Evolutionary conservation across 2,797 vertebrate genomes (phyloP).

Genomic region (Tapera naevia): DNA sequence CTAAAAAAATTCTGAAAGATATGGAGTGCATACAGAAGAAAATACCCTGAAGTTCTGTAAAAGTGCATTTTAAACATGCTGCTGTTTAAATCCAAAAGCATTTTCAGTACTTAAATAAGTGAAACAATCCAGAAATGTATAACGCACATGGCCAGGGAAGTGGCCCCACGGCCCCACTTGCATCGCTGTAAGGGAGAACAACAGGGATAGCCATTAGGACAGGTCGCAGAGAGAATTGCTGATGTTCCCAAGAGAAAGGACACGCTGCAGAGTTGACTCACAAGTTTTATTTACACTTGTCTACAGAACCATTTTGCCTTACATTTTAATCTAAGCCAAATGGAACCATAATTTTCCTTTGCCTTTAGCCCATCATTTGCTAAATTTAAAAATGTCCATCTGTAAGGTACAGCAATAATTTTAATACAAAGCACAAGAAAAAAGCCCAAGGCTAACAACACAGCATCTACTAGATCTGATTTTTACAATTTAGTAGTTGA

Average conservation of each 20-base stretch:
- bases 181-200: not conserved
- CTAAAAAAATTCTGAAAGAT: not conserved
- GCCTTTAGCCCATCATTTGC: constrained; percentile 60
- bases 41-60: not conserved
- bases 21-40: not conserved
- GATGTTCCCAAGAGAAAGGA: constrained; percentile 51
- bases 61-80: not conserved
- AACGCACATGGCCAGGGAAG: fast-evolving
- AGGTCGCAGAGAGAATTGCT: not conserved
- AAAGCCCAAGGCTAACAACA: constrained; percentile 72
- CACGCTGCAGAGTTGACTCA: constrained; percentile 64
- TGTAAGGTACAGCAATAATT: constrained; percentile 75
- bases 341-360: constrained; percentile 66
- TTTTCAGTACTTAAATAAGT: not conserved
- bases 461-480: constrained; percentile 61
- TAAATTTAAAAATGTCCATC: constrained; percentile 67
- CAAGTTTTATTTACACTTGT: constrained; percentile 84
- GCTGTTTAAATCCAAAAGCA: not conserved
- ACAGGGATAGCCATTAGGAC: fast-evolving
- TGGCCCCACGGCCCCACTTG: not conserved
- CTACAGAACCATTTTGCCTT: constrained; percentile 76
- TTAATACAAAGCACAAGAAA: constrained; percentile 77
- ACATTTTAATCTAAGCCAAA: constrained; percentile 77
- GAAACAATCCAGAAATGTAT: fast-evolving
- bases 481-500: constrained; percentile 73